These are phyloP conservation scores for Panthera leo DNA, from an alignment of 2,113 vertebrate species.

Conservation along the genomic window DNA sequence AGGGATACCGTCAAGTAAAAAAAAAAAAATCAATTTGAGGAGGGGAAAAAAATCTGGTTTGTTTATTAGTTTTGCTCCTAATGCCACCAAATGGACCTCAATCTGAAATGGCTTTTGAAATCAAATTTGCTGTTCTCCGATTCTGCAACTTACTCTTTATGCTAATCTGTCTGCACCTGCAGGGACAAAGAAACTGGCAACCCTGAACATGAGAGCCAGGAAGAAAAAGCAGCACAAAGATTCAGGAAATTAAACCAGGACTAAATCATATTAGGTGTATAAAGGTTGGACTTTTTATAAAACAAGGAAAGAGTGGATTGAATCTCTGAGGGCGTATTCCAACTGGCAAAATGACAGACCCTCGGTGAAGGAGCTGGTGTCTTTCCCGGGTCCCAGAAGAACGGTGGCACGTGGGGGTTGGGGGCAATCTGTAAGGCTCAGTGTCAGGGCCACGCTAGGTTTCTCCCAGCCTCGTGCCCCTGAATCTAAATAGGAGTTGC, in stretches of 20 bases:
- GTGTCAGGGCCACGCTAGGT: neutral
- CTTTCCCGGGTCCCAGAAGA: neutral
- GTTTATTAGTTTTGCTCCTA: conserved; percentile 80
- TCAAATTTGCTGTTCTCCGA: conserved; percentile 77
- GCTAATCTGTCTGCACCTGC: conserved; percentile 81
- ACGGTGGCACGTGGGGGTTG: neutral
- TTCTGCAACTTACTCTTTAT: conserved; percentile 78
- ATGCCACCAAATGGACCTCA: conserved; percentile 80
- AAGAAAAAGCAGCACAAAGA: conserved; percentile 72
- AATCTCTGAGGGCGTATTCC: neutral
- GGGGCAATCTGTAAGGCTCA: too few species aligned
- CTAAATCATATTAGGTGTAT: conserved; percentile 68
- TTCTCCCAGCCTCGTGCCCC: neutral
- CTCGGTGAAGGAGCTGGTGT: neutral
- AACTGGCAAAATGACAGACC: neutral
- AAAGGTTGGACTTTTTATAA: conserved; percentile 54
- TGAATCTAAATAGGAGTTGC: neutral
- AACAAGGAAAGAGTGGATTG: neutral
- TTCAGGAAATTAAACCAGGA: conserved; percentile 76
- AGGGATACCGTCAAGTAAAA: conserved; percentile 64
- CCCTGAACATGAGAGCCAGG: conserved; percentile 71
- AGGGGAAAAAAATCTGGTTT: conserved; percentile 55
- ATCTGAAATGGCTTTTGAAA: conserved; percentile 79
- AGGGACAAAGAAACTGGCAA: conserved; percentile 74
- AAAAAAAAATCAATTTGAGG: conserved; percentile 66